Percentiles rank a stretch among this genome's conserved stretches.
Conservation (phyloP, 2,797 vertebrate species). For the Rhinichthys osculus region DNA sequence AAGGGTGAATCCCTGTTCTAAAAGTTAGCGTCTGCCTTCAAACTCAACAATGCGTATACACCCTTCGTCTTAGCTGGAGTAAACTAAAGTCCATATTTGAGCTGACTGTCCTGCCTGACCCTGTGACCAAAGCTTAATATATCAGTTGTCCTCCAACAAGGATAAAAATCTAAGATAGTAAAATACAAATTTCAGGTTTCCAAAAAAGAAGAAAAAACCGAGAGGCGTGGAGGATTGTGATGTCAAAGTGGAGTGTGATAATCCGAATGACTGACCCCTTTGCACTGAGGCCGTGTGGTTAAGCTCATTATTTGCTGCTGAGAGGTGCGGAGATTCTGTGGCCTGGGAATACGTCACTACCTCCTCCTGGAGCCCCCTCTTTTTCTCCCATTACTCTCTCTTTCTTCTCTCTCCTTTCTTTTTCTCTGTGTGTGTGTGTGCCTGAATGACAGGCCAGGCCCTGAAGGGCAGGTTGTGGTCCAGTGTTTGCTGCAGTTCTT, state of each 20-base stretch:
- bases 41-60: conserved; percentile 59
- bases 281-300: conserved; percentile 72
- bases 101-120: conserved; percentile 32
- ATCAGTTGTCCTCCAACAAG: conserved; percentile 2
- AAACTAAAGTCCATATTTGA: conserved; percentile 55
- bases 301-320: conserved; percentile 81
- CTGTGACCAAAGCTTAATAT: conserved; percentile 36
- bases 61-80: conserved; percentile 52
- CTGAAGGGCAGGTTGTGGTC: conserved; percentile 15
- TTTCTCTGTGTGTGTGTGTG: background rate
- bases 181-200: conserved; percentile 9
- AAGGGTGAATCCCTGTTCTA: conserved; percentile 40
- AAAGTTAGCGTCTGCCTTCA: conserved; percentile 60
- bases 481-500: conserved; percentile 29
- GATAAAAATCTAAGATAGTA: background rate
- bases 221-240: conserved; percentile 62
- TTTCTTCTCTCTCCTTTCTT: conserved; percentile 14
- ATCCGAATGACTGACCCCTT: conserved; percentile 80
- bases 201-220: conserved; percentile 41
- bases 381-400: background rate
- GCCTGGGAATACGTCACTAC: conserved; percentile 69
- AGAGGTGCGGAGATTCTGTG: conserved; percentile 63
- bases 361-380: conserved; percentile 42
- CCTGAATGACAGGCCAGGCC: background rate
- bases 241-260: conserved; percentile 70